A percentile compares a stretch with the other conserved stretches of the same genome.
phyloP scores from a whole-genome alignment of 2,888 invertebrate species.

The Clostera curtula region DNA sequence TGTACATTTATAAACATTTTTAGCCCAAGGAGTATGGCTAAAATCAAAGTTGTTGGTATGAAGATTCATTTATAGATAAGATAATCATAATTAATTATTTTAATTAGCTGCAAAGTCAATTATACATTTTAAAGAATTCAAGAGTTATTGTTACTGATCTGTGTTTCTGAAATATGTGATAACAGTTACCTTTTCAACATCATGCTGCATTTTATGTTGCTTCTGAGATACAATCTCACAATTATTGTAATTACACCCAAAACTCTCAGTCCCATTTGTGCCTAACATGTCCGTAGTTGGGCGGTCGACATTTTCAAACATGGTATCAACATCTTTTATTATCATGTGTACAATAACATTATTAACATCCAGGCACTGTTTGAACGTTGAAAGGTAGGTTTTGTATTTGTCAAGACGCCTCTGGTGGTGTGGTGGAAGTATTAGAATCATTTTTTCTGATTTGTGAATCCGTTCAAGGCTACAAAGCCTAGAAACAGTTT shows the following conservation, averaged over 20 bases:
- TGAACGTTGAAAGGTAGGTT: constrained; percentile 82
- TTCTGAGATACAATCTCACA: constrained; percentile 54
- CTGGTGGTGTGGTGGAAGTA: constrained; percentile 84
- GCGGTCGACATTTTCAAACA: constrained; percentile 85
- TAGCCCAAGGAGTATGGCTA: no score
- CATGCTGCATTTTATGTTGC: constrained; percentile 65
- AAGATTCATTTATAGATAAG: no score
- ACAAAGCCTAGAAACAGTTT: constrained; percentile 79
- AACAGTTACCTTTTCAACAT: constrained; percentile 58
- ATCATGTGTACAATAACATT: constrained; percentile 80
- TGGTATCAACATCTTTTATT: constrained; percentile 84
- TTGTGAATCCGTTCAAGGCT: constrained; percentile 83
- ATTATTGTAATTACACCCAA: constrained; percentile 58
- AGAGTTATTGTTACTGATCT: no score
- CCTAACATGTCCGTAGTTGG: constrained; percentile 29
- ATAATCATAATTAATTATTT: no score
- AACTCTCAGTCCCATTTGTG: constrained; percentile 50
- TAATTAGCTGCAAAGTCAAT: no score
- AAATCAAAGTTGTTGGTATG: no score
- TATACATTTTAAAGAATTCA: no score
- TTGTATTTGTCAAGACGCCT: constrained; percentile 83
- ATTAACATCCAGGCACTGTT: constrained; percentile 86
- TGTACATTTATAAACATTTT: no score
- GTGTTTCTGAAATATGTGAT: no score
- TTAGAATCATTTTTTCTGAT: constrained; percentile 83